A percentile compares a stretch with the other conserved stretches of the same genome.
Conservation (phyloP, 2,797 vertebrate genomes). For the Natrix natrix region DNA sequence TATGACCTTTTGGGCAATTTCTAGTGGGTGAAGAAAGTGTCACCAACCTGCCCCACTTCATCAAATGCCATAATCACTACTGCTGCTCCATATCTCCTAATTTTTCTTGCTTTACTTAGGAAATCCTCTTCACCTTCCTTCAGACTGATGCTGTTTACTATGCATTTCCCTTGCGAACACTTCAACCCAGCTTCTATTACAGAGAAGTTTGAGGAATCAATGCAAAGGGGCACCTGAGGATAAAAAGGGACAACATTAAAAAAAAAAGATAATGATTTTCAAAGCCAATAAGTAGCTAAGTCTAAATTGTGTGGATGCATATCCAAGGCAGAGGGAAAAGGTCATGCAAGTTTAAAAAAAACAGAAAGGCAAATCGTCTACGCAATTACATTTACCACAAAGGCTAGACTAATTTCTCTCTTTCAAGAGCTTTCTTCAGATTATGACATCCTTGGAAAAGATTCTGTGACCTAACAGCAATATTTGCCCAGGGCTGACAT, state of each 20-base stretch:
- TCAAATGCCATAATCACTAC: constrained; percentile 98
- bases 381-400: not conserved
- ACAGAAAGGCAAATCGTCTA: not conserved
- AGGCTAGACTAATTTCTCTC: not conserved
- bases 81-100: constrained; percentile 88
- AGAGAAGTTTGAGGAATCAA: constrained; percentile 93
- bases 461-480: not conserved
- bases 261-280: not conserved
- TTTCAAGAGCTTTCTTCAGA: constrained; percentile 6
- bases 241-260: not conserved
- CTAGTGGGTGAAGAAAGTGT: not conserved
- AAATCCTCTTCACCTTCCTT: constrained; percentile 95
- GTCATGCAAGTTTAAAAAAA: not conserved
- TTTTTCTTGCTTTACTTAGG: constrained; percentile 79
- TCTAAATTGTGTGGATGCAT: not conserved
- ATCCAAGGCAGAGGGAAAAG: not conserved
- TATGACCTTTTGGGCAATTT: not conserved
- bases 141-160: constrained; percentile 97
- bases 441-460: constrained; percentile 27
- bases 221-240: constrained; percentile 89
- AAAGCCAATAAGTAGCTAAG: not conserved
- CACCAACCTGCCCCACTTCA: constrained; percentile 88
- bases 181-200: constrained; percentile 95
- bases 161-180: constrained; percentile 94
- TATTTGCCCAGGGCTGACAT: not conserved